phyloP scores from a whole-genome alignment of 2,113 vertebrate genomes.

The Nymphicus hollandicus region DNA sequence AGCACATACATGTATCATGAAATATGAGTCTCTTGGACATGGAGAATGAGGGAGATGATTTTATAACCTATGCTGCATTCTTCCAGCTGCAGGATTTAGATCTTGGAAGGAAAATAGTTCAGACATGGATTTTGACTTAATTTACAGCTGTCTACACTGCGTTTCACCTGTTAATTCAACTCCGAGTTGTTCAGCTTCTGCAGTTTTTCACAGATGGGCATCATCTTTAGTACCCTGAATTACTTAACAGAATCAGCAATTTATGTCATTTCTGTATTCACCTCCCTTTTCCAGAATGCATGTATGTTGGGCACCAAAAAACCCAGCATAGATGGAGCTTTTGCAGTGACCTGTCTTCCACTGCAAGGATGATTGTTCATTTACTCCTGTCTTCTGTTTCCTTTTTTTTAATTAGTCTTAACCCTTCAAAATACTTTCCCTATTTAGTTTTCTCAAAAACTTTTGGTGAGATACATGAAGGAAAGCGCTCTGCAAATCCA shows the following conservation, averaged over 20 bases:
- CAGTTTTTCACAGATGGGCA: background rate
- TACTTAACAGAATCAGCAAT: background rate
- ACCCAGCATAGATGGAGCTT: background rate
- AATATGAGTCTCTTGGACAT: background rate
- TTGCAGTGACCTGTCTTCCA: background rate
- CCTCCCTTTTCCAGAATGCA: background rate
- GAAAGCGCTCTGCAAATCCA: background rate
- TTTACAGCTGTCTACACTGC: background rate
- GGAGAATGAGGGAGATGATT: background rate
- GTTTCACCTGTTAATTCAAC: background rate
- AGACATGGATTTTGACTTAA: background rate
- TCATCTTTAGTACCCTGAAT: background rate
- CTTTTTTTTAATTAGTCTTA: background rate
- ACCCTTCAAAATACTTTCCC: background rate
- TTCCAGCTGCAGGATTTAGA: background rate
- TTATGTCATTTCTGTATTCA: background rate
- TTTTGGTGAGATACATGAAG: background rate
- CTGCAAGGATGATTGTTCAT: background rate
- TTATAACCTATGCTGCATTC: background rate
- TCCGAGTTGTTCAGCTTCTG: background rate
- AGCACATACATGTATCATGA: background rate
- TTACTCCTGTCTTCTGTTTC: background rate
- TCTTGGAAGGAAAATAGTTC: background rate
- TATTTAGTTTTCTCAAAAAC: background rate
- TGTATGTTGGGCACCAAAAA: background rate